Evolutionary conservation across 2,113 vertebrate species (phyloP), one percentile per base, ranked within the genome.

Genomic region (Larimichthys polyactis): DNA sequence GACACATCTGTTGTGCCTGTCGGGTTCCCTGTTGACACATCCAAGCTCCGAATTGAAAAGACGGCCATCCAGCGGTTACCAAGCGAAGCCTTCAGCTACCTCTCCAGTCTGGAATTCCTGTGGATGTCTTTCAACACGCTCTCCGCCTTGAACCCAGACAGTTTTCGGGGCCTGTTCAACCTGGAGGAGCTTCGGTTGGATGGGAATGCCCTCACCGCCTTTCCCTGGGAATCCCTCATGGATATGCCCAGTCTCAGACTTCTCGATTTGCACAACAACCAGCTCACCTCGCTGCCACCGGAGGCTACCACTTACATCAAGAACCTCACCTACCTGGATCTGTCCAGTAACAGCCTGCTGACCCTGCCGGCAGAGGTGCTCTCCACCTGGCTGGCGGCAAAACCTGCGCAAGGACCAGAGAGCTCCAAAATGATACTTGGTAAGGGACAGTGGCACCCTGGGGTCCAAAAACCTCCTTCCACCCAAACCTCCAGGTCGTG

Each of bases 81-180:
- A 0, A 96, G 94, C 44, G 97, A 97, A 85, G 95, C 97, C 79
- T 98, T 99, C 85, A 90, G 94, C 20, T 90, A 90, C 4, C 96
- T 99, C n/a, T 93, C 94, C 81, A 96, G 91, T 90, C 93, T 99
- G 90, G 97, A 99, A 75, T 99, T 97, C 91, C 95, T 99, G 68
- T 99, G 98, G 98, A 95, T 99, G 96, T 97, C 98, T 75, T 98
- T 98, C 66, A 99, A 99, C 74, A 95, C 96, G 6, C 85, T 99
- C 66, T 90, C 95, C 60, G 95, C 93, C 68, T 94, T 99, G 87
- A 96, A 90, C 0, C 55, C 82, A 5, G 95, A 96, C 83, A 96
- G 96, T 90, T 97, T 99, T 84, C 95, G 94, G 40, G 97, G 97
- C 1, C 92, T 99, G 78, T 81, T 88, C 59, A 96, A 84, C 32